Evolutionary conservation across 1,140 invertebrate genomes (phyloP).

Genomic region (Calosoma granatense): DNA sequence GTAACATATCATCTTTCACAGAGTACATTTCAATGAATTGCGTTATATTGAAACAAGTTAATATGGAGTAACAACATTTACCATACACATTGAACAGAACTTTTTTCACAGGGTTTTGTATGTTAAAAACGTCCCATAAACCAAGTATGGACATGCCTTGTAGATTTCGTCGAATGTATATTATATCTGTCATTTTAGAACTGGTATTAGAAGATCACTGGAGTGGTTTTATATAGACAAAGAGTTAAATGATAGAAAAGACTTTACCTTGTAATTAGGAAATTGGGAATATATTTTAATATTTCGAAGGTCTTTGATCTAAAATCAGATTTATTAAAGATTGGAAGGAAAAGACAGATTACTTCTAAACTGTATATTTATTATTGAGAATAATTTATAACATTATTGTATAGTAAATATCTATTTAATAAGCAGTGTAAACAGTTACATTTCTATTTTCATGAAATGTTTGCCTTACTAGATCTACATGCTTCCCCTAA

Average conservation of each 20-base stretch:
- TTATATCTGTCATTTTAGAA: slow-evolving; percentile 13
- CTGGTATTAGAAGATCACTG: background rate
- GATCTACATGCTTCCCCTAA: too few species aligned
- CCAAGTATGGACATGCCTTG: slow-evolving; percentile 6
- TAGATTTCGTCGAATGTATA: background rate
- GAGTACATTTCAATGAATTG: background rate
- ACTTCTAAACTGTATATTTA: too few species aligned
- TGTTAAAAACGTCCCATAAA: slow-evolving; percentile 11
- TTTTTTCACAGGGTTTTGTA: slow-evolving; percentile 12
- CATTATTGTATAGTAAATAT: too few species aligned
- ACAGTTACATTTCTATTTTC: background rate
- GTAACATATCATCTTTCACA: background rate
- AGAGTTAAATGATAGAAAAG: too few species aligned
- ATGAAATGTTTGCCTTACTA: background rate
- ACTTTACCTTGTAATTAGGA: too few species aligned
- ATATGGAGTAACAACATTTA: background rate
- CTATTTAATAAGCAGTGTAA: too few species aligned
- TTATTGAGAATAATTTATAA: too few species aligned
- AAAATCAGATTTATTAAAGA: too few species aligned
- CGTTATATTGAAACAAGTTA: background rate
- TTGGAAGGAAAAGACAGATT: too few species aligned
- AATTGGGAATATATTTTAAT: too few species aligned
- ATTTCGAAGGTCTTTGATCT: too few species aligned
- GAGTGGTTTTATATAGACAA: background rate
- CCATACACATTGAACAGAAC: slow-evolving; percentile 11